Evolutionary conservation across 2,888 invertebrate species (phyloP).

Genomic region (Dexiosoma caninum): DNA sequence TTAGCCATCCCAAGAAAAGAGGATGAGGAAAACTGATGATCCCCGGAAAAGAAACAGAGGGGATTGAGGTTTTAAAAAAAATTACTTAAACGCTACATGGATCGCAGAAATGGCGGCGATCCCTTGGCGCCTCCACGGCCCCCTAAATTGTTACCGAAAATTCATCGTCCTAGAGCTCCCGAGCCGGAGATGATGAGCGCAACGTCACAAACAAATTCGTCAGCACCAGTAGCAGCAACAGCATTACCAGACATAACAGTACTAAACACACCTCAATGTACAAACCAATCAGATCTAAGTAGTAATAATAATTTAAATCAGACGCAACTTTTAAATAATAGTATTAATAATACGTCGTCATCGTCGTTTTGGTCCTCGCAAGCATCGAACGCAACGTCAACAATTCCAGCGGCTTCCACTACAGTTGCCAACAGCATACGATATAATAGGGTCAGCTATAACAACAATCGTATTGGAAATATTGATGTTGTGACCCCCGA

Average conservation of each 20-base stretch:
- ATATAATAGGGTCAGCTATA: conserved; percentile 65
- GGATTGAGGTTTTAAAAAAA: conserved; percentile 76
- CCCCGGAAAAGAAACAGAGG: conserved; percentile 80
- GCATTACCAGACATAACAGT: conserved; percentile 60
- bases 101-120: conserved; percentile 86
- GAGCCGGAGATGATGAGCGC: conserved; percentile 79
- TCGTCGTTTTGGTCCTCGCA: conserved; percentile 52
- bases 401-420: conserved; percentile 47
- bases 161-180: conserved; percentile 81
- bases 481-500: conserved; percentile 55
- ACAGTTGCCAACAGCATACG: conserved; percentile 61
- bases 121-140: conserved; percentile 87
- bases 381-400: conserved; percentile 60
- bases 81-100: conserved; percentile 80
- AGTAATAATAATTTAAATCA: conserved; percentile 67
- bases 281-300: conserved; percentile 67
- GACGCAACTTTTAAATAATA: conserved; percentile 63
- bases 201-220: conserved; percentile 63
- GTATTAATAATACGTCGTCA: conserved; percentile 63
- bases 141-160: conserved; percentile 86
- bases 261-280: conserved; percentile 67
- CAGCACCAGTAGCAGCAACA: conserved; percentile 62
- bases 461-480: conserved; percentile 60
- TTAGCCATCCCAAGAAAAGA: conserved; percentile 59
- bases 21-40: conserved; percentile 83